Evolutionary conservation across 1,140 invertebrate genomes (phyloP).

Genomic region (Eubasilissa regina): DNA sequence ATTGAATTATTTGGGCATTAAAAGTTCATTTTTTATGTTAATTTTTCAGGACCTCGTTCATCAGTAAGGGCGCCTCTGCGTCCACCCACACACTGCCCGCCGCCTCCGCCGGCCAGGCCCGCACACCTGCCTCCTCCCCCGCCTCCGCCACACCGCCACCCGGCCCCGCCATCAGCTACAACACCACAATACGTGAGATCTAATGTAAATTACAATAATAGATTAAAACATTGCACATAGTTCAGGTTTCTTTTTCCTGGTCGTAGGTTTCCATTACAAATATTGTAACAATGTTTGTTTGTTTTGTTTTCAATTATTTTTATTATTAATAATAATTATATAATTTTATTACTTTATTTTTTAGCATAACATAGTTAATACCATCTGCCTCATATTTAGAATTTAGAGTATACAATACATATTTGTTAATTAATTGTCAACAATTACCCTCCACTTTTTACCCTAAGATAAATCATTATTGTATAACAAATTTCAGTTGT

Average conservation of each 20-base stretch:
- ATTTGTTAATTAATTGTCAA: no score
- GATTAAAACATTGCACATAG: neutral
- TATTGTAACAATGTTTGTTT: no score
- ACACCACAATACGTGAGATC: constrained; percentile 62
- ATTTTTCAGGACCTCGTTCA: constrained; percentile 29
- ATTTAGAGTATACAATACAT: no score
- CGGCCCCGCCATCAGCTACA: constrained; percentile 61
- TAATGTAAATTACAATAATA: constrained; percentile 59
- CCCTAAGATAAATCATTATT: no score
- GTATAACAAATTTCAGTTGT: no score
- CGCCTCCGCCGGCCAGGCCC: constrained; percentile 63
- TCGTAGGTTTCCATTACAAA: neutral
- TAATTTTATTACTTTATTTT: no score
- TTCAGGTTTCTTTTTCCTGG: neutral
- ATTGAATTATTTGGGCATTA: neutral
- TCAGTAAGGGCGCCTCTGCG: constrained; percentile 63
- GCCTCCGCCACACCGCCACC: constrained; percentile 64
- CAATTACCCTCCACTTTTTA: no score
- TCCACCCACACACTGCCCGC: constrained; percentile 65
- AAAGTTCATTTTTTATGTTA: neutral
- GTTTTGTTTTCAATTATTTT: no score
- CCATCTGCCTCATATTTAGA: no score
- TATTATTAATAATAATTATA: no score
- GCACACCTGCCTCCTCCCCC: constrained; percentile 62
- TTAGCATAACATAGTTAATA: no score